A percentile compares a stretch with the other conserved stretches of the same genome.
phyloP scores from a whole-genome alignment of 1,140 invertebrate species.

The Xylocopa sonorina region DNA sequence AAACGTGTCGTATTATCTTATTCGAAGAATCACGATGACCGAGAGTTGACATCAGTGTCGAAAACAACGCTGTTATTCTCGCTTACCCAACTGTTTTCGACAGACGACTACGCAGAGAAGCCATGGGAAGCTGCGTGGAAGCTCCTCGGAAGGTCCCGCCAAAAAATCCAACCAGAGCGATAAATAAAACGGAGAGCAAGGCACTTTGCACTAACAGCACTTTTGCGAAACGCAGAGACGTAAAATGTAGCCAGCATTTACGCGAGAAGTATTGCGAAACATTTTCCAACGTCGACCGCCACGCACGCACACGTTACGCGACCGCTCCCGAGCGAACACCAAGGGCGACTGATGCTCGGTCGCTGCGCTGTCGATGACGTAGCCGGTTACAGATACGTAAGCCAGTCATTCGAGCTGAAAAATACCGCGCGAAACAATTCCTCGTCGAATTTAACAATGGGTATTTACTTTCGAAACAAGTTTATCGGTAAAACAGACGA shows the following conservation, averaged over 20 bases:
- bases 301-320: no score
- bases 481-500: constrained; percentile 27
- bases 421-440: constrained; percentile 60
- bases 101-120: no score
- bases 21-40: no score
- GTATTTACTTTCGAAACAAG: constrained; percentile 58
- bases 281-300: background rate
- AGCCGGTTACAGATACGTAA: background rate
- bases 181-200: background rate
- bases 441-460: constrained; percentile 56
- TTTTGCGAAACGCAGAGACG: background rate
- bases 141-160: no score
- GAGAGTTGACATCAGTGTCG: no score
- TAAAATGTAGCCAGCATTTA: background rate
- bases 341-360: background rate
- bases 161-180: background rate
- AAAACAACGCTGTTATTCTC: no score
- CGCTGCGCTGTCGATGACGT: background rate
- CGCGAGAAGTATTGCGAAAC: constrained; percentile 5
- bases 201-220: background rate
- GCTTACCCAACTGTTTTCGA: no score
- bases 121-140: no score
- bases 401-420: constrained; percentile 14
- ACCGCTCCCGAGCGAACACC: background rate
- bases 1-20: no score